A percentile compares a stretch with the other conserved stretches of the same genome.
Evolutionary conservation across 92 coral and sea anemone genomes (phyloP).

Genomic region (Porites evermanni): DNA sequence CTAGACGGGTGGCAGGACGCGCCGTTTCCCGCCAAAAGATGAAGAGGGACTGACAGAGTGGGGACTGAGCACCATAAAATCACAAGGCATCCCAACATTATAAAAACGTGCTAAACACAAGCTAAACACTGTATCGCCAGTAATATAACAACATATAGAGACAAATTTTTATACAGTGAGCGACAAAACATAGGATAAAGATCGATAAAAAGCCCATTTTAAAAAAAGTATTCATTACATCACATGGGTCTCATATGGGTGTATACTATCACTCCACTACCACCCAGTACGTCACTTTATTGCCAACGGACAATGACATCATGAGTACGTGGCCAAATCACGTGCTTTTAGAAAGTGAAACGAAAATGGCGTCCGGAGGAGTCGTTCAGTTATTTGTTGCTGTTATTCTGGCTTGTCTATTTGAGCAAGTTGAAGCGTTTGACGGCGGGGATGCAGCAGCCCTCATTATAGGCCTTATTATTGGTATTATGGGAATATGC

Average conservation of each 20-base stretch:
- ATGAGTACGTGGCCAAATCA: conserved; percentile 42
- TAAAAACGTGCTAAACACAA: no score
- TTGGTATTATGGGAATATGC: conserved; percentile 99
- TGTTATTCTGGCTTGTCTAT: conserved; percentile 74
- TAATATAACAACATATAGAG: no score
- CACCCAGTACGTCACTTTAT: not conserved
- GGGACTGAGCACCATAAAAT: not conserved
- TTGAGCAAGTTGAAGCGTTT: conserved; percentile 93
- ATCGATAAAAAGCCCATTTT: no score
- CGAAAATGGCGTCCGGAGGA: conserved; percentile 71
- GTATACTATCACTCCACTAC: not conserved
- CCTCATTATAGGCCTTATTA: conserved; percentile 90
- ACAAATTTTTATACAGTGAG: no score
- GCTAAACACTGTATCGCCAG: no score
- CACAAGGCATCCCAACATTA: not conserved
- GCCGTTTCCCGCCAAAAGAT: conserved; percentile 40
- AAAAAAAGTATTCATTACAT: no score
- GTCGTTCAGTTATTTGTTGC: conserved; percentile 39
- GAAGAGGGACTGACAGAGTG: not conserved
- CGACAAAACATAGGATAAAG: no score
- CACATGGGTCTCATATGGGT: not conserved
- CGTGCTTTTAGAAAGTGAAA: conserved; percentile 24
- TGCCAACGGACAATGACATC: conserved; percentile 31
- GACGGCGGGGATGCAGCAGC: conserved; percentile 99
- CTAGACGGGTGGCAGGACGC: not conserved